Percentiles rank a stretch among this genome's conserved stretches.
Conservation (phyloP, 2,797 vertebrate species). For the Menidia menidia region DNA sequence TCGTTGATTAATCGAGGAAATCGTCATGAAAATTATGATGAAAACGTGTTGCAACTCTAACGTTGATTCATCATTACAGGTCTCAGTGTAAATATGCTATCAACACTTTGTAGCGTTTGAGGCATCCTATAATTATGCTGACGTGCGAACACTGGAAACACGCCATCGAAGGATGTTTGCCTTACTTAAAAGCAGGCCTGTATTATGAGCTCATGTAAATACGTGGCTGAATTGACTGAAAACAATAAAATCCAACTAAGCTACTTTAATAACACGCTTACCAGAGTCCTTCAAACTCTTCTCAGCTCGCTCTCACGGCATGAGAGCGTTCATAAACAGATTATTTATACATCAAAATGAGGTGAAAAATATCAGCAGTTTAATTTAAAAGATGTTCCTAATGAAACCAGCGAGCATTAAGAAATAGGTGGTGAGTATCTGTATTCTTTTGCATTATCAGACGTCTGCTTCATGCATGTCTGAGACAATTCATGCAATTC, state of each 20-base stretch:
- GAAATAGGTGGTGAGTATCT: too few relatives aligned
- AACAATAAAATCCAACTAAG: conserved; percentile 34
- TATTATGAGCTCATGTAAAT: conserved; percentile 1
- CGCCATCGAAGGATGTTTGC: conserved; percentile 21
- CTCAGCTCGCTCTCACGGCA: conserved; percentile 28
- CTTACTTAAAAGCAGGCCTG: conserved; percentile 10
- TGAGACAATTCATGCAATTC: conserved; percentile 20
- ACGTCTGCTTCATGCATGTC: not conserved
- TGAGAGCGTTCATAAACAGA: conserved; percentile 1
- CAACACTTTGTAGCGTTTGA: conserved; percentile 2
- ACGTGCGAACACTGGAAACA: conserved; percentile 24
- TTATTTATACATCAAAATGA: not conserved
- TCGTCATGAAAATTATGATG: not conserved
- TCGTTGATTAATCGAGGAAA: not conserved
- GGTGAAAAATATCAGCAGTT: not conserved
- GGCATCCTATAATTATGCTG: not conserved
- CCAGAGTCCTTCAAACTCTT: not conserved
- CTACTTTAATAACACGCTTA: conserved; percentile 50
- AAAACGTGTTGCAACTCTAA: not conserved
- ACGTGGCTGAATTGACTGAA: not conserved
- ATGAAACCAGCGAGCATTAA: not conserved
- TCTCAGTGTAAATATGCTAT: not conserved
- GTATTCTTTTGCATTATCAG: not conserved
- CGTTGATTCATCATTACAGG: not conserved
- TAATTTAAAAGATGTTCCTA: not conserved